phyloP scores from a whole-genome alignment of 1,140 invertebrate species.

The Aphelenchoides besseyi region DNA sequence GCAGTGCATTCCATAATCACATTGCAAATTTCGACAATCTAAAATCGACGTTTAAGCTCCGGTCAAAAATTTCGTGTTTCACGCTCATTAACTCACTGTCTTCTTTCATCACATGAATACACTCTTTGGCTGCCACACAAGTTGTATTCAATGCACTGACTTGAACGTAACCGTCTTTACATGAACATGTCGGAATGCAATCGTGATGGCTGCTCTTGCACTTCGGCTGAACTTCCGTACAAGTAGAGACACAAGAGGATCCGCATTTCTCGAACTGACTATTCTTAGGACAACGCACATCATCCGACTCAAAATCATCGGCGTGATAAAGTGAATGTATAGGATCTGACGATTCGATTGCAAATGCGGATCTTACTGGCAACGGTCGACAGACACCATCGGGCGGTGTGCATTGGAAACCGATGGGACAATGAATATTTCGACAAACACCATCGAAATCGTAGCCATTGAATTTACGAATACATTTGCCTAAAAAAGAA shows the following conservation, averaged over 20 bases:
- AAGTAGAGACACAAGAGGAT: not conserved
- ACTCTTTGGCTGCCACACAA: constrained; percentile 5
- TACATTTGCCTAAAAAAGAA: not conserved
- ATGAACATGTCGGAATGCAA: constrained; percentile 5
- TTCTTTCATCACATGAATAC: not conserved
- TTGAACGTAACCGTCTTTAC: constrained; percentile 17
- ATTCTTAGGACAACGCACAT: not conserved
- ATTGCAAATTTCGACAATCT: not conserved
- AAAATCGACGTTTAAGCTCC: not conserved
- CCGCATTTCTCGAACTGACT: constrained; percentile 15
- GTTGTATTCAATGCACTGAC: constrained; percentile 15
- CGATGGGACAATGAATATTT: not conserved
- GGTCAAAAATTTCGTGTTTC: not conserved
- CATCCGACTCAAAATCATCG: not conserved
- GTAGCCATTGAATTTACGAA: not conserved
- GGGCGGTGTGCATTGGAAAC: not conserved
- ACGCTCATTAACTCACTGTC: not conserved
- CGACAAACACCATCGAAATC: not conserved
- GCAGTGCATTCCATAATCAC: constrained; percentile 6
- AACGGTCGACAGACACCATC: constrained; percentile 10
- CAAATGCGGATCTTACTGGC: constrained; percentile 18
- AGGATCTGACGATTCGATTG: constrained; percentile 13
- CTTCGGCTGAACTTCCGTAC: constrained; percentile 2
- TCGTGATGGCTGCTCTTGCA: constrained; percentile 7
- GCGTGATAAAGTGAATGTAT: not conserved